Percentiles rank a stretch among this genome's conserved stretches.
phyloP scores from a whole-genome alignment of 1,140 invertebrate genomes.

The Thaumatotibia leucotreta region DNA sequence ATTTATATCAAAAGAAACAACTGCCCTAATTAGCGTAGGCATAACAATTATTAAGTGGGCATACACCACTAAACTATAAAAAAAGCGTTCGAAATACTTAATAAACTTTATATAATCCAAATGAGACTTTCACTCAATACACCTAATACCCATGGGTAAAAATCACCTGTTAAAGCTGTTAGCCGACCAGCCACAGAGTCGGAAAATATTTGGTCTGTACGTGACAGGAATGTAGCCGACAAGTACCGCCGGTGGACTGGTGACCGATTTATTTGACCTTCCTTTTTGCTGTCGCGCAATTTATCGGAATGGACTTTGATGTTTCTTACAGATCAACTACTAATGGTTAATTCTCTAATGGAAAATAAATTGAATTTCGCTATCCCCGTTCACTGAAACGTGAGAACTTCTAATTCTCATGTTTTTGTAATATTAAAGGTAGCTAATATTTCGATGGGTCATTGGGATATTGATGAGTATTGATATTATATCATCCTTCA shows the following conservation, averaged over 20 bases:
- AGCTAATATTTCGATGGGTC: background rate
- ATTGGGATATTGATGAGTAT: background rate
- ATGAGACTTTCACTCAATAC: background rate
- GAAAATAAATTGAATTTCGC: conserved; percentile 13
- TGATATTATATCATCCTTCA: background rate
- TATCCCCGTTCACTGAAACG: background rate
- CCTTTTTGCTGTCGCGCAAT: background rate
- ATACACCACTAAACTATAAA: too few relatives aligned
- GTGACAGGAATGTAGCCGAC: conserved; percentile 18
- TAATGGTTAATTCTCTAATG: conserved; percentile 10
- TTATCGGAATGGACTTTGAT: conserved; percentile 5
- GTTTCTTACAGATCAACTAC: conserved; percentile 4
- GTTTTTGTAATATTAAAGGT: background rate
- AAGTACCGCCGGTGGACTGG: background rate
- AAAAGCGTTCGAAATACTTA: too few relatives aligned
- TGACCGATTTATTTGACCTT: conserved; percentile 8
- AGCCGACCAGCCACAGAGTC: conserved; percentile 17
- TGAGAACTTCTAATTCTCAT: background rate
- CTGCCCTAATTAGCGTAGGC: too few relatives aligned
- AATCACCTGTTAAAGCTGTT: conserved; percentile 24
- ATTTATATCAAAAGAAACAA: too few relatives aligned
- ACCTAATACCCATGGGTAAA: conserved; percentile 8
- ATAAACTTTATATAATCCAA: too few relatives aligned
- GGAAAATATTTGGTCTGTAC: conserved; percentile 24
- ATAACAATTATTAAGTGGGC: too few relatives aligned